Conservation (phyloP, 2,888 invertebrate genomes). For the Lasius fuliginosus region DNA sequence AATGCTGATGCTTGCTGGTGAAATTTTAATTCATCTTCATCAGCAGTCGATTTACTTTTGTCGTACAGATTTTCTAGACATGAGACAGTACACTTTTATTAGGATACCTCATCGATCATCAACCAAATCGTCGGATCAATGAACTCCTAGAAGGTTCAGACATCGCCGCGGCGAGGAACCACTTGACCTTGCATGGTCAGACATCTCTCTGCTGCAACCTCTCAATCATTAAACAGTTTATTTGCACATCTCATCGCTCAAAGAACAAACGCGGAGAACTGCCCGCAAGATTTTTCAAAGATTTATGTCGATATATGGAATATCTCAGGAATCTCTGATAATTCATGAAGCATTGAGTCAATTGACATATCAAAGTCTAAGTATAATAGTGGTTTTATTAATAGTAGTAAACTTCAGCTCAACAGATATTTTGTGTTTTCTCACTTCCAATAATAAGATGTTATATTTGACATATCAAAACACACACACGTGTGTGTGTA, state of each 20-base stretch:
- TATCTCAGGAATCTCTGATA: background rate
- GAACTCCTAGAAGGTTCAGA: slow-evolving; percentile 43
- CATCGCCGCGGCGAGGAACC: slow-evolving; percentile 42
- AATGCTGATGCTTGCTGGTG: background rate
- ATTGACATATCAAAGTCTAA: background rate
- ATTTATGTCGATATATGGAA: background rate
- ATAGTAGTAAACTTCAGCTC: background rate
- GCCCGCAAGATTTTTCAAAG: background rate
- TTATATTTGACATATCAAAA: no score
- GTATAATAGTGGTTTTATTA: background rate
- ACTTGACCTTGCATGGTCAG: slow-evolving; percentile 54
- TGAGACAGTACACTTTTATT: slow-evolving; percentile 3
- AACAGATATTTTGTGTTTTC: background rate
- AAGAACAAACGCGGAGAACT: slow-evolving; percentile 1
- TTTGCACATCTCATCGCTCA: slow-evolving; percentile 31
- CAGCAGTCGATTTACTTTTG: slow-evolving; percentile 13
- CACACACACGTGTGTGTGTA: no score
- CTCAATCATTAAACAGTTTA: slow-evolving; percentile 44
- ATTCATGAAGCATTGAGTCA: background rate
- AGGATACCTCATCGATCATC: slow-evolving; percentile 47
- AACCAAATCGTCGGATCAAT: slow-evolving; percentile 26
- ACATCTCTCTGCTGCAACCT: slow-evolving; percentile 41
- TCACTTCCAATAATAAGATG: background rate
- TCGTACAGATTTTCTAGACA: slow-evolving; percentile 15
- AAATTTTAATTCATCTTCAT: background rate